Evolutionary conservation across 2,113 vertebrate species (phyloP).

Genomic region (Uria lomvia): DNA sequence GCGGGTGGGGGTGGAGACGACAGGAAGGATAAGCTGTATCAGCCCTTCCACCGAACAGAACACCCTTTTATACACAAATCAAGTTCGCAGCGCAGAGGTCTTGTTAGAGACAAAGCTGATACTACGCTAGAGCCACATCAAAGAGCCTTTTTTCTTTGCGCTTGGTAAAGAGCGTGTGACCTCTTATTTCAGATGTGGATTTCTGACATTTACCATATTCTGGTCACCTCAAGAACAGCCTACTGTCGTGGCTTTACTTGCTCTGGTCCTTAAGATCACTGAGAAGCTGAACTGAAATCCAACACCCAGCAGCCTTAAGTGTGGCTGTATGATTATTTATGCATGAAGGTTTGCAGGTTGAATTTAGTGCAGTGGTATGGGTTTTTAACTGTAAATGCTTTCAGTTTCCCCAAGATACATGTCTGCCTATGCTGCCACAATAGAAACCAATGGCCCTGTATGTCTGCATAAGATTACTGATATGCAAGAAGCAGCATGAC

Average conservation of each 20-base stretch:
- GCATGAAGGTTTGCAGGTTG: neutral
- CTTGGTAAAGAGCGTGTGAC: neutral
- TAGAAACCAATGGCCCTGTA: neutral
- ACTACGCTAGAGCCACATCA: constrained; percentile 47
- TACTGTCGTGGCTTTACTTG: neutral
- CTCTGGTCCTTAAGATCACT: neutral
- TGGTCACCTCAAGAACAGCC: constrained; percentile 5
- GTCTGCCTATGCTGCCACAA: neutral
- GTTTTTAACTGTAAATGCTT: neutral
- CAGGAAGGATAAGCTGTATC: neutral
- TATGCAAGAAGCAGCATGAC: neutral
- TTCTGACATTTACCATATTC: constrained; percentile 45
- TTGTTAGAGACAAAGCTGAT: constrained; percentile 31
- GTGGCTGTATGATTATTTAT: neutral
- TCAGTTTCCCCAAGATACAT: neutral
- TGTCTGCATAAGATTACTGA: neutral
- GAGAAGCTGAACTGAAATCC: neutral
- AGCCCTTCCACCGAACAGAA: neutral
- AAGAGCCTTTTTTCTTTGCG: neutral
- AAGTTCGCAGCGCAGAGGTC: neutral
- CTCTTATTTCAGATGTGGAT: constrained; percentile 61
- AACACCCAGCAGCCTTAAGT: neutral
- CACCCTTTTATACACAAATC: neutral
- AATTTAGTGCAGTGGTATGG: neutral
- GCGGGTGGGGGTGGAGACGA: neutral